Evolutionary conservation across 2,888 invertebrate genomes (phyloP).

Genomic region (Acanthopleura granulata): DNA sequence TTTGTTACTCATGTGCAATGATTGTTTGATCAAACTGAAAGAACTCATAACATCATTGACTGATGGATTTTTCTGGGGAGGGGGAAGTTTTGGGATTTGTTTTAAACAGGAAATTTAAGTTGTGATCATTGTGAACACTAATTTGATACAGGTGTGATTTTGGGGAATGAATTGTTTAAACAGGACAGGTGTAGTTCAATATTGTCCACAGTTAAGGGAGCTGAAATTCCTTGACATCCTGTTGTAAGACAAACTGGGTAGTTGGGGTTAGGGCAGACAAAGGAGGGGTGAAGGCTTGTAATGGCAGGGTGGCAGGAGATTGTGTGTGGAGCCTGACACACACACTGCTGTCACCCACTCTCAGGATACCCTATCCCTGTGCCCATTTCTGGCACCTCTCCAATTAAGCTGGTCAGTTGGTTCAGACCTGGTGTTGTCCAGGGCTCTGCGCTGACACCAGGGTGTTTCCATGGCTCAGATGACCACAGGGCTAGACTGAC

Average conservation of each 20-base stretch:
- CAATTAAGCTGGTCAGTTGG: neutral
- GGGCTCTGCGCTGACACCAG: too few species aligned
- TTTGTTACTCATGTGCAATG: too few species aligned
- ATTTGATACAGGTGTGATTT: constrained; percentile 1
- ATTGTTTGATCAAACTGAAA: too few species aligned
- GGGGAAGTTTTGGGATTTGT: too few species aligned
- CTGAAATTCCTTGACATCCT: neutral
- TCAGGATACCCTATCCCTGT: neutral
- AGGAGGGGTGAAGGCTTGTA: neutral
- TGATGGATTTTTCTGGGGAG: too few species aligned
- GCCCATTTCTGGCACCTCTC: neutral
- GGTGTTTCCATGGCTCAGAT: too few species aligned
- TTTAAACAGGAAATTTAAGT: too few species aligned
- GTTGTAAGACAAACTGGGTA: neutral
- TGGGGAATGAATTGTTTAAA: neutral
- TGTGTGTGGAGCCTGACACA: constrained; percentile 7
- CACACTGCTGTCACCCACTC: neutral
- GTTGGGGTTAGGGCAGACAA: constrained; percentile 5
- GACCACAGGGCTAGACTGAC: too few species aligned
- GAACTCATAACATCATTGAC: too few species aligned
- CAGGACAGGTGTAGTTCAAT: neutral
- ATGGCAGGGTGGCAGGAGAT: neutral
- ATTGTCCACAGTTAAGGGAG: neutral
- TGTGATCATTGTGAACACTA: too few species aligned
- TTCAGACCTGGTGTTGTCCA: too few species aligned